Conservation (phyloP, 64 coral and sea anemone genomes). For the Anthopleura sola region DNA sequence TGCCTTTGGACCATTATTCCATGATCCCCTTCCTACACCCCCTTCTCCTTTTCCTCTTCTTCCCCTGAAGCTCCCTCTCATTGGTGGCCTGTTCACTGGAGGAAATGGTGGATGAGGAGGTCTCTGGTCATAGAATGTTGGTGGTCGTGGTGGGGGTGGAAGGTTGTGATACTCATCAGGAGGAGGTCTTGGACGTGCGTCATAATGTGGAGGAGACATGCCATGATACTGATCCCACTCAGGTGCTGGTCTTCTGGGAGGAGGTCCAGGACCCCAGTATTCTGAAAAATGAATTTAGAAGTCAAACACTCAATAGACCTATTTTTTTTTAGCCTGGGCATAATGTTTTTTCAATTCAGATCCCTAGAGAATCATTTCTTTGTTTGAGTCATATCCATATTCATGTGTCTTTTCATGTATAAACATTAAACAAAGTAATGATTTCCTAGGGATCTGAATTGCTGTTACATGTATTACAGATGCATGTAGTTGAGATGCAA, state of each 20-base stretch:
- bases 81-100: not conserved
- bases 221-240: not conserved
- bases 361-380: too few relatives aligned
- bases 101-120: not conserved
- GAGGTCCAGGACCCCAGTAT: not conserved
- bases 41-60: slow-evolving; percentile 17
- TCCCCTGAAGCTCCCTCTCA: slow-evolving; percentile 33
- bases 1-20: not conserved
- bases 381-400: too few relatives aligned
- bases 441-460: too few relatives aligned
- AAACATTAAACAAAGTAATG: too few relatives aligned
- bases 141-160: slow-evolving; percentile 7
- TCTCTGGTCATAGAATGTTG: slow-evolving; percentile 4
- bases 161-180: not conserved
- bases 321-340: too few relatives aligned
- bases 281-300: not conserved
- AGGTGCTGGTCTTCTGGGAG: not conserved
- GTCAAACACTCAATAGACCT: not conserved
- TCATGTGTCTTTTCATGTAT: too few relatives aligned
- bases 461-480: too few relatives aligned
- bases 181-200: not conserved
- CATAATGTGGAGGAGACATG: not conserved
- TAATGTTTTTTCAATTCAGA: too few relatives aligned
- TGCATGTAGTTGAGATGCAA: too few relatives aligned
- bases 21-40: slow-evolving; percentile 11